phyloP scores from a whole-genome alignment of 2,113 vertebrate genomes.

The Falco punctatus region DNA sequence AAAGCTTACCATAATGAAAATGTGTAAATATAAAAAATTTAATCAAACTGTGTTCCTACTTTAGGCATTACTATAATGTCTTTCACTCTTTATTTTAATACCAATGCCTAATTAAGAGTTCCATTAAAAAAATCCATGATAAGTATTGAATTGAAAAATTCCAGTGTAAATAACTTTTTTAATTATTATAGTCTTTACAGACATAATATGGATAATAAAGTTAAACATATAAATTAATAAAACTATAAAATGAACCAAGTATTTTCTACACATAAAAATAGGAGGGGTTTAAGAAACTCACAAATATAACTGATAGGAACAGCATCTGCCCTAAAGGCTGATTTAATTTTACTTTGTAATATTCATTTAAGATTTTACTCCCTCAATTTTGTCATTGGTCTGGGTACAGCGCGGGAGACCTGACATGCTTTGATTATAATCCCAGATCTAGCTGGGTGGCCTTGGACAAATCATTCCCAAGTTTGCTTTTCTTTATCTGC shows the following conservation, averaged over 20 bases:
- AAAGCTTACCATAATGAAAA: not conserved
- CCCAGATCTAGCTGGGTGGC: not conserved
- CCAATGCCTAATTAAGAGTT: not conserved
- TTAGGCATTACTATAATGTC: not conserved
- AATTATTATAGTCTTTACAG: not conserved
- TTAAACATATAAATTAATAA: conserved; percentile 22
- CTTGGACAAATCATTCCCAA: not conserved
- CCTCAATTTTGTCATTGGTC: not conserved
- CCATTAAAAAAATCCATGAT: not conserved
- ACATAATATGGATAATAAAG: not conserved
- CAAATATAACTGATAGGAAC: not conserved
- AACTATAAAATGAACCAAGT: not conserved
- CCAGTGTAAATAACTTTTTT: not conserved
- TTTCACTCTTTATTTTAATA: not conserved
- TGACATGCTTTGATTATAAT: not conserved
- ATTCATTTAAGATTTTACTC: not conserved
- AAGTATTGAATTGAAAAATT: not conserved
- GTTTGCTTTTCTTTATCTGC: not conserved
- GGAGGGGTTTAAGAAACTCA: not conserved
- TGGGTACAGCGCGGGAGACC: not conserved
- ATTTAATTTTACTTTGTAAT: not conserved
- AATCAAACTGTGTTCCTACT: not conserved
- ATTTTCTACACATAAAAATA: not conserved
- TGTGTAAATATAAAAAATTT: not conserved
- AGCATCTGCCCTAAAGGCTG: not conserved